These are phyloP conservation scores for Tenthredo notha DNA, from an alignment of 2,888 invertebrate genomes.

Conservation along the genomic window DNA sequence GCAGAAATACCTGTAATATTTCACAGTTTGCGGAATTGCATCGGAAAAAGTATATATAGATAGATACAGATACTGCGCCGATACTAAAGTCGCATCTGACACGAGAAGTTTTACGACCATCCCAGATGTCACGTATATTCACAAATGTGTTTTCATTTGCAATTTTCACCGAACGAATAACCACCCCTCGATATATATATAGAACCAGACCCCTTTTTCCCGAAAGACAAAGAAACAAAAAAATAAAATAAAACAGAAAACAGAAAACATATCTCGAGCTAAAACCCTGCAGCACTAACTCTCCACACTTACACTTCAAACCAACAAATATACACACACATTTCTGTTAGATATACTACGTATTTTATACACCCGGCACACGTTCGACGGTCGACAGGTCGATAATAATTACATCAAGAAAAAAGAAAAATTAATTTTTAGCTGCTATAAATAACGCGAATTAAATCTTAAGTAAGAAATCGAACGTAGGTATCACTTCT, in stretches of 20 bases:
- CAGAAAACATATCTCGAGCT: not conserved
- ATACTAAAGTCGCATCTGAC: slow-evolving; percentile 51
- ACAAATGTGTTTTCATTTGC: slow-evolving; percentile 53
- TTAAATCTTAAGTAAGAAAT: not conserved
- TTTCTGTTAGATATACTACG: not conserved
- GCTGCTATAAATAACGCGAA: not conserved
- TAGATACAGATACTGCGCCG: slow-evolving; percentile 1
- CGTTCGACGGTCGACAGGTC: not conserved
- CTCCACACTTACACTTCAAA: not conserved
- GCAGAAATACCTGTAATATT: slow-evolving; percentile 30
- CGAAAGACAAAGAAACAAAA: not conserved
- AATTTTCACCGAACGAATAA: slow-evolving; percentile 41
- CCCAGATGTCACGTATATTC: slow-evolving; percentile 48
- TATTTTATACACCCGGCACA: not conserved
- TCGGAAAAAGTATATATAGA: slow-evolving; percentile 28
- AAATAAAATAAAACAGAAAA: not conserved
- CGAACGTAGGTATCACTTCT: not conserved
- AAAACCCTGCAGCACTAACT: not conserved
- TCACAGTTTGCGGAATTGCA: slow-evolving; percentile 38
- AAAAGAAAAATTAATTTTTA: not conserved
- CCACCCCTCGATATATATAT: not conserved
- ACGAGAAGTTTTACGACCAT: slow-evolving; percentile 51
- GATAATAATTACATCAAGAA: not conserved
- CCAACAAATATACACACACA: not conserved
- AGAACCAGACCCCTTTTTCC: not conserved